Evolutionary conservation across 2,888 invertebrate species (phyloP), one percentile per base, ranked within the genome.

Genomic region (Kuschelorhynchus macadamiae): DNA sequence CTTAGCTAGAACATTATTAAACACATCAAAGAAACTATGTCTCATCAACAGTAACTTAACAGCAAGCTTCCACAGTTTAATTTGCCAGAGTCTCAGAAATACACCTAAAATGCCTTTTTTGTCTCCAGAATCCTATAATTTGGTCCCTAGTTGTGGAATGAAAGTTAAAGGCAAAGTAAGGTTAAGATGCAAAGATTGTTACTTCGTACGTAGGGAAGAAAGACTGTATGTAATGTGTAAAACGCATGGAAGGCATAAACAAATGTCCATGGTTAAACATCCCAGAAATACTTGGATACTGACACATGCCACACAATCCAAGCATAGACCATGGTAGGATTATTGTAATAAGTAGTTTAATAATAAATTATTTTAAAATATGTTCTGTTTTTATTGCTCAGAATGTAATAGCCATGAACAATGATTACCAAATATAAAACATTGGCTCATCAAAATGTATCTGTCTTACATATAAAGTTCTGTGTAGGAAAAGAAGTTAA

Each of bases 171-270:
- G 91, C 3, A 81, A 81, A 12, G 84, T 93, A 25, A 87, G 86
- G 63, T 86, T 89, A 59, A 88, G 95, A 39, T 96, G 96, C 79
- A 91, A 90, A 81, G 90, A 91, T 76, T 96, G 96, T 79, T 92
- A 90, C 76, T 87, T 91, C 77, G 90, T 92, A 9, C 84, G 87
- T 42, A 84, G 91, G 61, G 86, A 92, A 75, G 88, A 91, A 73
- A 87, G 92, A 65, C 79, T 88, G 74, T 92, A 89, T 81, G 89
- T 93, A 41, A 88, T 92, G 72, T 96, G 95, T 75, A 90, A 90
- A 60, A 90, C 89, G 21, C 89, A 89, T 78, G 91, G 90, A 17
- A 87, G 94, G 33, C 95, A 96, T 79, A 95, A 95, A 79, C 94
- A 94, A 83, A 91, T 91, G 88, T 84, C 89, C 12, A 90, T 90